Base-by-base conservation (phyloP, 1,140 invertebrate species). In the Neodiprion lecontei region DNA sequence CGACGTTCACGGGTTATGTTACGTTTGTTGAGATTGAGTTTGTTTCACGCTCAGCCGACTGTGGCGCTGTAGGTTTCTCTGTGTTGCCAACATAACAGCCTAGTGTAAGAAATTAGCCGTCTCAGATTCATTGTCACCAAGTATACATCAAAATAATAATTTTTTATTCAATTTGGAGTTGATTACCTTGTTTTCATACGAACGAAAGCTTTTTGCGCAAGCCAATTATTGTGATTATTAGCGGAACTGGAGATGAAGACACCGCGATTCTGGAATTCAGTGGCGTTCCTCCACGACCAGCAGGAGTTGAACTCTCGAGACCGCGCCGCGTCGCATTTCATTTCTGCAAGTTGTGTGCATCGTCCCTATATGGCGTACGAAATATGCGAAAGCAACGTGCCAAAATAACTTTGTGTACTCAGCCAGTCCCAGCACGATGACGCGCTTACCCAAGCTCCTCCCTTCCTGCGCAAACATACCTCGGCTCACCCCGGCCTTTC, bases 401-500 rank as follows among this genome's bases (percentile, higher is more conserved):
- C 53, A 61, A 61, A 61, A 61, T 61, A 61, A 61, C 53, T 61
- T 61, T 61, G 53, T 61, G 53, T 61, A 17, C 53, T 61, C 53
- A 61, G 53, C 11, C 53, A 61, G n/a, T 17, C 53, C 53, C 53
- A 61, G 53, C n/a, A 76, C 73, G 75, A 61, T 69, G 61, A 17
- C 53, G 72, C 71, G 23, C 75, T 73, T 73, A 74, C 71, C 61
- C 76, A 70, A 74, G 11, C 11, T 48, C 40, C 69, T 70, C 69
- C 72, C 76, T 72, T 72, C 74, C 77, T 80, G 74, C 71, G 77
- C 78, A 79, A 61, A 61, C n/a, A 61, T 61, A 61, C 53, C 53
- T 7, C 7, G 7, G 53, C 53, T 61, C 53, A 14, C 53, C 53
- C 53, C 9, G 11, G 11, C 53, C 53, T 17, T 5, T 40, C 2